These are phyloP conservation scores for Pandemis corylana DNA, from an alignment of 2,888 invertebrate genomes.

Conservation along the genomic window DNA sequence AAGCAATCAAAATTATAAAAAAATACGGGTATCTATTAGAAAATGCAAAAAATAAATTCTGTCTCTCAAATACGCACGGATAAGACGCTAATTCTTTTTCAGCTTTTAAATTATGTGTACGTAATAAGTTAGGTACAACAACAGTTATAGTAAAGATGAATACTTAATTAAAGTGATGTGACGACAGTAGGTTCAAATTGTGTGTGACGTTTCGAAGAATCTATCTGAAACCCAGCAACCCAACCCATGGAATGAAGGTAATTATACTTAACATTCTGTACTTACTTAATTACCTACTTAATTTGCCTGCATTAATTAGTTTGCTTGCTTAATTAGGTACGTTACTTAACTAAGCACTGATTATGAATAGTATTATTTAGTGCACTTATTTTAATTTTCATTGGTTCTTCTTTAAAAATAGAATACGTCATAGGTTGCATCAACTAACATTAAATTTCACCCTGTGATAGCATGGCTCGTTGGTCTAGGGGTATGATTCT, in stretches of 20 bases:
- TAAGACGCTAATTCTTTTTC: neutral
- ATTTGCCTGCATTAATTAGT: too few species aligned
- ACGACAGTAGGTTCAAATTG: too few species aligned
- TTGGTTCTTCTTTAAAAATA: slow-evolving; percentile 14
- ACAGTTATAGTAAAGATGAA: too few species aligned
- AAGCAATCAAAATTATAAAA: slow-evolving; percentile 40
- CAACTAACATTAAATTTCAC: slow-evolving; percentile 54
- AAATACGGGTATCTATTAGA: slow-evolving; percentile 37
- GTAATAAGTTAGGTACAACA: too few species aligned
- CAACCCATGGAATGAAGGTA: too few species aligned
- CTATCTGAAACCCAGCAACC: too few species aligned
- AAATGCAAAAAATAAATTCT: slow-evolving; percentile 17
- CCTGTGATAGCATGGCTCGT: slow-evolving; percentile 49
- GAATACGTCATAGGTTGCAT: slow-evolving; percentile 46
- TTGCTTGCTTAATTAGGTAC: too few species aligned
- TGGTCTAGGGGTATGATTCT: slow-evolving; percentile 69
- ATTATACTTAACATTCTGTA: too few species aligned
- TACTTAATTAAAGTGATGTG: too few species aligned
- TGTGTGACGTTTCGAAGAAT: too few species aligned
- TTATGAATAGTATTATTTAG: neutral
- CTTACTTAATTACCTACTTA: too few species aligned
- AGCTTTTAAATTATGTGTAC: neutral
- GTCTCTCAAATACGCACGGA: neutral
- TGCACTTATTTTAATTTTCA: neutral
- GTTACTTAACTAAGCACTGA: neutral